Base-by-base conservation (phyloP, 1,140 invertebrate species). In the Drosophila nannoptera region DNA sequence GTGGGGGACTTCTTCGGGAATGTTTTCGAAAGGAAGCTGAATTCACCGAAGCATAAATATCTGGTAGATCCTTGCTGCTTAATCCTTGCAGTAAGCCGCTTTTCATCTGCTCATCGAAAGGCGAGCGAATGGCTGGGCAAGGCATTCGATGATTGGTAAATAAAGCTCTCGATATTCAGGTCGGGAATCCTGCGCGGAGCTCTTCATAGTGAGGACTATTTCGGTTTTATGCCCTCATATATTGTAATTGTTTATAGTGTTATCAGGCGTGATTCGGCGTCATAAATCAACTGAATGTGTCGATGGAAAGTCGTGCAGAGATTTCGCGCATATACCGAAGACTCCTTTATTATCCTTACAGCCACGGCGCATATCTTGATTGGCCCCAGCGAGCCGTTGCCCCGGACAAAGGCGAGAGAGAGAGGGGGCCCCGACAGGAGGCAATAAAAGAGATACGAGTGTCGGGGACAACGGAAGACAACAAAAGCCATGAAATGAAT, bases 401-500 rank as follows among this genome's bases (percentile, higher is more conserved):
- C n/a, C n/a, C n/a, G n/a, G n/a, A n/a, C n/a, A n/a, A n/a, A n/a
- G n/a, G n/a, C n/a, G n/a, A n/a, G n/a, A n/a, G n/a, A n/a, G 32
- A 4, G 11, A 45, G 55, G 50, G 69, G 73, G 64, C 63, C 68
- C 61, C 66, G 70, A 65, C 68, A 61, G 75, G 67, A 71, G 80
- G 74, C 67, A 84, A 77, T 71, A 73, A 69, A 68, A 71, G 46
- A 61, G 72, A 71, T 65, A 77, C 58, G 64, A 81, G 65, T 52
- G 22, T 32, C 29, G 46, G 60, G 59, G 49, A 75, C 32, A 66
- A 22, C 22, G 22, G 22, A 22, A 78, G 68, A 73, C 75, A 82
- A 75, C 75, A 83, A 83, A 83, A 73, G 78, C 46, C 54, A 46
- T 45, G 62, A 63, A 61, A 83, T 78, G 75, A 83, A 83, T 84